These are phyloP conservation scores for Drosophila gaucha DNA, from an alignment of 2,888 invertebrate species.

Conservation along the genomic window DNA sequence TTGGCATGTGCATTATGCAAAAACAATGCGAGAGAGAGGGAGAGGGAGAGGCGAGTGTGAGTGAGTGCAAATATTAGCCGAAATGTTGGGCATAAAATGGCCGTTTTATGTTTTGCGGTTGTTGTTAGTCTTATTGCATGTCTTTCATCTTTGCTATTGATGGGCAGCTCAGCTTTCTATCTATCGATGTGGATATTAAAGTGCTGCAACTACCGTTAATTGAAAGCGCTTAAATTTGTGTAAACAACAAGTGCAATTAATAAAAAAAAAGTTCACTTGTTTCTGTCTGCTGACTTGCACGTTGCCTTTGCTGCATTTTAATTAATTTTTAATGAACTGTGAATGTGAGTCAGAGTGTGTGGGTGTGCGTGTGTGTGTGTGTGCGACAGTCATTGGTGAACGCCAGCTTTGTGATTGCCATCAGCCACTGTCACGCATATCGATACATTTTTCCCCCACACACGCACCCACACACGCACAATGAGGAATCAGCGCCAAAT, in stretches of 20 bases:
- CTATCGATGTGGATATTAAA: constrained; percentile 5
- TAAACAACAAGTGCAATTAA: constrained; percentile 31
- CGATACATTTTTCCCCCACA: constrained; percentile 36
- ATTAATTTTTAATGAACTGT: constrained; percentile 77
- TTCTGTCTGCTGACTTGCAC: constrained; percentile 12
- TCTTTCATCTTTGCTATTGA: constrained; percentile 4
- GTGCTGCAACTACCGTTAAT: constrained; percentile 6
- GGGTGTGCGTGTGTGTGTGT: constrained; percentile 18
- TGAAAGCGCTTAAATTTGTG: constrained; percentile 1
- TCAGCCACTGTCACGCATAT: constrained; percentile 36
- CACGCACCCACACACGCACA: constrained; percentile 18
- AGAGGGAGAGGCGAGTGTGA: background rate
- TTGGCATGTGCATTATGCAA: constrained; percentile 55
- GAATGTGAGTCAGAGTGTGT: constrained; percentile 14
- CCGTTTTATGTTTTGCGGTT: constrained; percentile 12
- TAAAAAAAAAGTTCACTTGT: constrained; percentile 14
- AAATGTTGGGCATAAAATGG: constrained; percentile 45
- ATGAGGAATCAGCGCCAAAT: constrained; percentile 73
- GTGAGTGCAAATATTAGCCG: constrained; percentile 40
- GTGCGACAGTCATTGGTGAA: constrained; percentile 12
- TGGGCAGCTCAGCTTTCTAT: background rate
- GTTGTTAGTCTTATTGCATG: constrained; percentile 5
- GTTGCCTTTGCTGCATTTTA: constrained; percentile 61
- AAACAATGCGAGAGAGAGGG: constrained; percentile 34
- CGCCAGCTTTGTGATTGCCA: constrained; percentile 37